Evolutionary conservation across 2,113 vertebrate genomes (phyloP), one percentile per base, ranked within the genome.

Genomic region (Caretta caretta): DNA sequence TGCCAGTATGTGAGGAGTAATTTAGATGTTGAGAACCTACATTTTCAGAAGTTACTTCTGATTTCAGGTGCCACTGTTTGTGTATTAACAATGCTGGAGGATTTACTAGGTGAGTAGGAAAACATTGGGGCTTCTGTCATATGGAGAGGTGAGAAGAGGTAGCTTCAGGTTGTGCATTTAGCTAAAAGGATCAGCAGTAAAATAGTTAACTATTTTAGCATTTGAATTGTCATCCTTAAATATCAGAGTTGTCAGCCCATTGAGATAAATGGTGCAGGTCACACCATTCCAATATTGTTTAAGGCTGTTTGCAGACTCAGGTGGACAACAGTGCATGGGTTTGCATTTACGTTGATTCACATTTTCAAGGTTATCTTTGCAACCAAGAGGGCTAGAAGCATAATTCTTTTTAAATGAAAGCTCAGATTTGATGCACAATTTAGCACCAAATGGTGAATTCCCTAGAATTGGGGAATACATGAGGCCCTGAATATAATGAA

Each of bases 11-110:
- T 51, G 42, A 81, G 24, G 38, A 54, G 59, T 84, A 65, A 86
- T 88, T 93, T 85, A 59, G 13, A 86, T 89, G 27, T 86, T 78
- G 87, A 75, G 84, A 62, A 57, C 80, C 84, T 95, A 83, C 54
- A 89, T 38, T 10, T 82, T 85, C 27, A 84, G 54, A 38, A 86
- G 49, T 69, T 14, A 17, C 35, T 79, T 79, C 38, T 48, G 11
- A 12, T 49, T 24, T 79, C n/a, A 8, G 31, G 65, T 69, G 14
- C 14, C 35, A 69, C 31, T 17, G 5, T 35, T 69, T 69, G 31
- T n/a, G 29, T 69, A 16, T 69, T n/a, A n/a, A n/a, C 35, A 69
- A 16, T 69, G 17, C 14, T 19, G 35, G 65, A 69, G 35, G 65
- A n/a, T n/a, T n/a, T n/a, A n/a, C 3, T 19, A 69, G 65, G 65